These are phyloP conservation scores for Peromyscus polionotus DNA, from an alignment of 2,113 vertebrate genomes.

Conservation along the genomic window DNA sequence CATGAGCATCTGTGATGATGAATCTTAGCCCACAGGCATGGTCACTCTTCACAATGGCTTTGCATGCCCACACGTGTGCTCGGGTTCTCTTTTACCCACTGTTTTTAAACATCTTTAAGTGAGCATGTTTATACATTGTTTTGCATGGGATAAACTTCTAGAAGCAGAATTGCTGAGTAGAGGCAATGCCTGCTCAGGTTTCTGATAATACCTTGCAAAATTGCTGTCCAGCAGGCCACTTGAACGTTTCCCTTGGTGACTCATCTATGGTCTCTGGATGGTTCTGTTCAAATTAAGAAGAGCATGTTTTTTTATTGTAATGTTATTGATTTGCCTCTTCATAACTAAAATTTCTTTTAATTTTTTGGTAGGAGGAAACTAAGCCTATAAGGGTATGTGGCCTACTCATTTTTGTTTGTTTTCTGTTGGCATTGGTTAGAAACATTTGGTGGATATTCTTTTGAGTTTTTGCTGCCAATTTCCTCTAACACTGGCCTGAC, in stretches of 20 bases:
- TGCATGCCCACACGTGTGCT: not conserved
- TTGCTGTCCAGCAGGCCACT: not conserved
- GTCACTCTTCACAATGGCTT: not conserved
- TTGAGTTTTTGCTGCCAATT: slow-evolving; percentile 12
- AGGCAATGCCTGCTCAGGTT: not conserved
- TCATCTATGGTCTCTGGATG: not conserved
- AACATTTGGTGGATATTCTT: not conserved
- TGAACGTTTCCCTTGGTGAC: not conserved
- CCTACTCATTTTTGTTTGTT: slow-evolving; percentile 15
- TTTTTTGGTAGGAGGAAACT: not conserved
- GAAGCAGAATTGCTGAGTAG: not conserved
- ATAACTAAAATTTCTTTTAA: not conserved
- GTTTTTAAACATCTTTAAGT: not conserved
- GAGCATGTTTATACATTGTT: not conserved
- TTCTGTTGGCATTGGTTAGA: not conserved
- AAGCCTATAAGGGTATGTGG: not conserved
- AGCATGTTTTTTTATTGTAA: not conserved
- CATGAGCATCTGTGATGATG: not conserved
- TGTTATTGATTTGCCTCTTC: slow-evolving; percentile 15
- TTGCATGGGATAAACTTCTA: not conserved
- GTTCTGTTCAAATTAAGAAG: not conserved
- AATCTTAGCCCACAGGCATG: not conserved
- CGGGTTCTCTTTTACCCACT: not conserved
- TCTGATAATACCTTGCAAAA: not conserved
- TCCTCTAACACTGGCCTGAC: not conserved